Evolutionary conservation across 1,140 invertebrate species (phyloP).

Genomic region (Bradynema listronoti): DNA sequence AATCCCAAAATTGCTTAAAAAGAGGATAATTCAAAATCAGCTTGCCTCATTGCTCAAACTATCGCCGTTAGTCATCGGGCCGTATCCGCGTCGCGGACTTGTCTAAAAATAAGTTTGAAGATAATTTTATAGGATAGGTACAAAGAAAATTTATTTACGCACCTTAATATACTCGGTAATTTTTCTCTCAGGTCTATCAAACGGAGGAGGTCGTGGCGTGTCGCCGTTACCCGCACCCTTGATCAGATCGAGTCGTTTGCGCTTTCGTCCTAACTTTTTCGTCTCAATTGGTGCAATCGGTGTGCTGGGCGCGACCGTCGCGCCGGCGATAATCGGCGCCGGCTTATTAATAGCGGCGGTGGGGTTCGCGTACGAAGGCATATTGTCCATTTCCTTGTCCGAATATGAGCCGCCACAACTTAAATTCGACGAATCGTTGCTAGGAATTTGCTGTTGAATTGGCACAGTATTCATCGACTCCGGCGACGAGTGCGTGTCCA

Average conservation of each 20-base stretch:
- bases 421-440: constrained; percentile 25
- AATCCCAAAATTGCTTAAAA: constrained; percentile 2
- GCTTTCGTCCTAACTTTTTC: constrained; percentile 19
- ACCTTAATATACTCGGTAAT: constrained; percentile 31
- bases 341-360: too few relatives aligned
- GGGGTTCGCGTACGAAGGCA: too few relatives aligned
- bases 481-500: too few relatives aligned
- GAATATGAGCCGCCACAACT: constrained; percentile 20
- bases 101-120: constrained; percentile 18
- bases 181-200: constrained; percentile 19
- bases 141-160: constrained; percentile 10
- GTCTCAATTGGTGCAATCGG: constrained; percentile 18
- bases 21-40: neutral
- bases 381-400: constrained; percentile 24
- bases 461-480: neutral
- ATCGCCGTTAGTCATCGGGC: constrained; percentile 14
- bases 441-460: constrained; percentile 5
- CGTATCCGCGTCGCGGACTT: constrained; percentile 14
- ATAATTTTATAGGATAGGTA: neutral
- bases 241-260: constrained; percentile 17
- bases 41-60: constrained; percentile 21
- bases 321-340: constrained; percentile 13
- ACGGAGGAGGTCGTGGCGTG: neutral
- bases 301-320: neutral
- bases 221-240: constrained; percentile 3